Base-by-base conservation (phyloP, 2,797 vertebrate genomes). In the Anisognathus igniventris region DNA sequence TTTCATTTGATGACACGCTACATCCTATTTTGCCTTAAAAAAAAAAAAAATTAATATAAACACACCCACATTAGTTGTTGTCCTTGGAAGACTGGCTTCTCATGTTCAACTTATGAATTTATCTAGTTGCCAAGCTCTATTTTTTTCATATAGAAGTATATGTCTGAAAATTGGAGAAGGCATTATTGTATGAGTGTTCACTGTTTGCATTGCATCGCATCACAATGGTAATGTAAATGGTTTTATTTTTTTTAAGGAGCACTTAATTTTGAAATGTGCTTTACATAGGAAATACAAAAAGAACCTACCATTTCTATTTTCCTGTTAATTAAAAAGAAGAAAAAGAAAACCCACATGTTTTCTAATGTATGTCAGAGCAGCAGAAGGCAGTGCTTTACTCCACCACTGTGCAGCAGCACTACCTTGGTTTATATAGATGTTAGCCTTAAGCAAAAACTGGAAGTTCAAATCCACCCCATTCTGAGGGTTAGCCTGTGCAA, bases 261-360 rank as follows among this genome's bases (percentile, higher is more conserved):
- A 30, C 6, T 33, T 65, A 40, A 19, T 73, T 84, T 70, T 71
- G 50, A 92, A 91, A 54, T 65, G 28, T 16, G 74, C 3, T 54
- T 83, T 88, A 24, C n/a, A 17, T 24, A 54, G 35, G 33, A 80
- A 83, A 68, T 72, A 27, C 4, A 33, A 72, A 58, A 90, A 68
- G 19, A 74, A 31, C 35, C 4, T 57, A 22, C 27, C 7, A 15
- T 31, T 81, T 86, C 17, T 67, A 10, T 40, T 81, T 83, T 82
- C 31, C 30, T 77, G 4, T 44, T 68, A 19, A 50, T 67, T 51
- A 65, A 30, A 61, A 44, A 57, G 56, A 62, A 84, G 56, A 17
- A 56, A 58, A 68, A 68, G 35, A 58, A 33, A 13, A 37, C 3
- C 23, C 23, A 7, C 0, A 0, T 37, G 5, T 24, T 45, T 71